Percentiles rank a stretch among this genome's conserved stretches.
Conservation (phyloP, 2,797 vertebrate genomes). For the Atherinosoma microstoma region DNA sequence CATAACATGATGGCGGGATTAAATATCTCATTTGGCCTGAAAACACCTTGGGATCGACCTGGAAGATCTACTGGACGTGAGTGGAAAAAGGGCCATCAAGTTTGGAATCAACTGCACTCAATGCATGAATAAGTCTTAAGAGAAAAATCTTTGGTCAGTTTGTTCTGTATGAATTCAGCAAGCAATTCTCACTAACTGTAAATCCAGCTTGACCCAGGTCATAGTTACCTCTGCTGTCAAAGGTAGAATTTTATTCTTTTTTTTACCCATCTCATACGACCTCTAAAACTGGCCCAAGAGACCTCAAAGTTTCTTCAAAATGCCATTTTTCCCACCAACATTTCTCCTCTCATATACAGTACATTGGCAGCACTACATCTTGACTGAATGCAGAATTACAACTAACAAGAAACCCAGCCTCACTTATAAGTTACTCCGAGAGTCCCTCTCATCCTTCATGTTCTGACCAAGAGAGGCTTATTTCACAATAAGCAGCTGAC, state of each 20-base stretch:
- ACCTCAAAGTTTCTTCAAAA: slow-evolving; percentile 29
- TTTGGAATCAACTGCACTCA: slow-evolving; percentile 12
- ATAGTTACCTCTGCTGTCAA: slow-evolving; percentile 5
- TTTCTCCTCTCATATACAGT: slow-evolving; percentile 39
- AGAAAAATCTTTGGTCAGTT: neutral
- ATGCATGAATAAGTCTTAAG: slow-evolving; percentile 1
- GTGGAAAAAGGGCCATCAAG: slow-evolving; percentile 15
- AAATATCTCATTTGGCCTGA: slow-evolving; percentile 43
- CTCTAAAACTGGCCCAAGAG: neutral
- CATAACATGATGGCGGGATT: slow-evolving; percentile 42
- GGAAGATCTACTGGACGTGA: slow-evolving; percentile 17
- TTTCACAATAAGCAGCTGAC: slow-evolving; percentile 16
- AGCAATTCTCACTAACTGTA: neutral
- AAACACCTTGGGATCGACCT: slow-evolving; percentile 26
- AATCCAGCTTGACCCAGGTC: neutral
- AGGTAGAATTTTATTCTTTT: neutral
- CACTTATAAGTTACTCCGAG: slow-evolving; percentile 29
- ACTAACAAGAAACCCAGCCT: neutral
- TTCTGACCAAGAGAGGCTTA: slow-evolving; percentile 49
- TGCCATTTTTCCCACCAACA: slow-evolving; percentile 17
- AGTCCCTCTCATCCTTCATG: slow-evolving; percentile 30
- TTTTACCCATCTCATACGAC: neutral
- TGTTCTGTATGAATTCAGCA: neutral
- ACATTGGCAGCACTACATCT: slow-evolving; percentile 16
- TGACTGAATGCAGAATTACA: slow-evolving; percentile 32